A percentile compares a stretch with the other conserved stretches of the same genome.
phyloP scores from a whole-genome alignment of 2,113 vertebrate genomes.

The Chascanopsetta lugubris region DNA sequence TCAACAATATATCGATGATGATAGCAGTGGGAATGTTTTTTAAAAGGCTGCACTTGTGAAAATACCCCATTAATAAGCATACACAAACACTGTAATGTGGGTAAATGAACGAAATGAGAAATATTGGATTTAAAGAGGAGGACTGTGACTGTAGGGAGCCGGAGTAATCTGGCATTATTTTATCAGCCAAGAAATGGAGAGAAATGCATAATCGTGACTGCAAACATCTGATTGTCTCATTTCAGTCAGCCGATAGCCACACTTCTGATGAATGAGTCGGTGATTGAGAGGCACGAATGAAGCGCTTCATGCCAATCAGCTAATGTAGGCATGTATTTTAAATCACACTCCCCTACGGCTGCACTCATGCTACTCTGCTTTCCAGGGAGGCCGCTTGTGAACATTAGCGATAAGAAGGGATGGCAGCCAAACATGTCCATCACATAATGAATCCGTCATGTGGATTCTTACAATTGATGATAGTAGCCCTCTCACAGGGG shows the following conservation, averaged over 20 bases:
- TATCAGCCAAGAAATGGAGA: background rate
- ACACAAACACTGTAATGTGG: background rate
- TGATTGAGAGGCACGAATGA: background rate
- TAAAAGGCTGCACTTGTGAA: background rate
- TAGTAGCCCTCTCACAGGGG: conserved; percentile 16
- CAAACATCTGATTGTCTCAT: too few relatives aligned
- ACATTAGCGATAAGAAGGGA: conserved; percentile 20
- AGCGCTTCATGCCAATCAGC: background rate
- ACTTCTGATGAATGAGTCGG: background rate
- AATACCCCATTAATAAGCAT: background rate
- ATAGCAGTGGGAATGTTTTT: background rate
- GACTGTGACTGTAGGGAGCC: background rate
- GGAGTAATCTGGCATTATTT: background rate
- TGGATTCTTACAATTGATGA: conserved; percentile 25
- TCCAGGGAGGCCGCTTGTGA: background rate
- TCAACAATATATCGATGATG: background rate
- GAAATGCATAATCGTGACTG: background rate
- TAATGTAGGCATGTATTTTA: background rate
- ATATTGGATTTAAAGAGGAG: background rate
- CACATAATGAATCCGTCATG: conserved; percentile 47
- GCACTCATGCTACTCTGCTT: background rate
- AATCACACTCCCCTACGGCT: background rate
- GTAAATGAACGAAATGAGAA: background rate
- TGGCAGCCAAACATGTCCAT: conserved; percentile 36
- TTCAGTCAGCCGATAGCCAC: background rate